A percentile compares a stretch with the other conserved stretches of the same genome.
phyloP scores from a whole-genome alignment of 2,113 vertebrate genomes.

The Callopanchax toddi region DNA sequence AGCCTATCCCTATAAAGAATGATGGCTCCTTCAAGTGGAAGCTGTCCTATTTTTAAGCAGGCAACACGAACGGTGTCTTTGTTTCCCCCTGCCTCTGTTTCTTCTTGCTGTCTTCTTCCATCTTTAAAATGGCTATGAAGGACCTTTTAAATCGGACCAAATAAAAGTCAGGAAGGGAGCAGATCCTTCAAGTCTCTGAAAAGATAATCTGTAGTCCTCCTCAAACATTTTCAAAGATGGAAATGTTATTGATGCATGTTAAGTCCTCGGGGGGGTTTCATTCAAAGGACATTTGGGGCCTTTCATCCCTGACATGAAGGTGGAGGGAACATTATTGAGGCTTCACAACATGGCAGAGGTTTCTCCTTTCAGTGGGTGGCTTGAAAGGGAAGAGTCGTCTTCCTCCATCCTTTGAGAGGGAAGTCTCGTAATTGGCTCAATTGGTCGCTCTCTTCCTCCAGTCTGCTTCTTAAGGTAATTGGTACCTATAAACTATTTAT shows the following conservation, averaged over 20 bases:
- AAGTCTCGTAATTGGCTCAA: slow-evolving; percentile 67
- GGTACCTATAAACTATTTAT: slow-evolving; percentile 79
- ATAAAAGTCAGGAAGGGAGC: slow-evolving; percentile 52
- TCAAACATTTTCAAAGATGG: slow-evolving; percentile 72
- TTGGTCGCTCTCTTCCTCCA: slow-evolving; percentile 51
- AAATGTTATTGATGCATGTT: slow-evolving; percentile 76
- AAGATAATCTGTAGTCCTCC: slow-evolving; percentile 63
- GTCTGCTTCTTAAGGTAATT: slow-evolving; percentile 67
- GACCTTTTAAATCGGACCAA: slow-evolving; percentile 56
- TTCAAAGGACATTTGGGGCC: slow-evolving; percentile 73
- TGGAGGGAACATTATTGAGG: slow-evolving; percentile 72
- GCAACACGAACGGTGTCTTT: slow-evolving; percentile 33
- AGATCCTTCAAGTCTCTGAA: slow-evolving; percentile 57
- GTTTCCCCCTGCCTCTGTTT: slow-evolving; percentile 19
- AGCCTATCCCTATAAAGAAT: slow-evolving; percentile 67
- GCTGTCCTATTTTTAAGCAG: slow-evolving; percentile 71
- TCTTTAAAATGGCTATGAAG: slow-evolving; percentile 29
- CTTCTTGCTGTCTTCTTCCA: slow-evolving; percentile 36
- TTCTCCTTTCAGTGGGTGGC: slow-evolving; percentile 53
- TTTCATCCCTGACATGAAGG: slow-evolving; percentile 79
- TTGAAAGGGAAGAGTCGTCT: slow-evolving; percentile 64
- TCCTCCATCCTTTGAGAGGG: slow-evolving; percentile 57
- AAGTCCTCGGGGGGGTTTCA: slow-evolving; percentile 73
- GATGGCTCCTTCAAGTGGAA: slow-evolving; percentile 64
- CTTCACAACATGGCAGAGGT: slow-evolving; percentile 67